Evolutionary conservation across 2,113 vertebrate species (phyloP).

Genomic region (Myocastor coypus): DNA sequence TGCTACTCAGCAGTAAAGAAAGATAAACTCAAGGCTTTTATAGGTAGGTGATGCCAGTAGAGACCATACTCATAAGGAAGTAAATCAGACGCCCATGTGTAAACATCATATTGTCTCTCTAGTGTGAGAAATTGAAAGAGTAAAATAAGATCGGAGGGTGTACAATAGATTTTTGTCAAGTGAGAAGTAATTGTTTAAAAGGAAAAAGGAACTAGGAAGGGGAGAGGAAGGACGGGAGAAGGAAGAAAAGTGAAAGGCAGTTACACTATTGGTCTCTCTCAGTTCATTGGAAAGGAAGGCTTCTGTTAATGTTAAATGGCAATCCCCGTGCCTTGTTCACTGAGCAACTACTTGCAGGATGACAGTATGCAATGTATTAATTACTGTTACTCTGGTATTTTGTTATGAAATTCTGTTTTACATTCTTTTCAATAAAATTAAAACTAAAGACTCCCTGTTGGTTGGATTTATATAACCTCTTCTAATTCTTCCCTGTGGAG

Average conservation of each 20-base stretch:
- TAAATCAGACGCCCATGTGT: not conserved
- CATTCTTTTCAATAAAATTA: not conserved
- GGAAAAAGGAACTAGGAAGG: not conserved
- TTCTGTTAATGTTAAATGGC: not conserved
- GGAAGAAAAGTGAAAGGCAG: not conserved
- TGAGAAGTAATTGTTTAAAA: not conserved
- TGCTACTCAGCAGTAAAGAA: not conserved
- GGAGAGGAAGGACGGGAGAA: not conserved
- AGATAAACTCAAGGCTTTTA: not conserved
- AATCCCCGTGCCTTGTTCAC: not conserved
- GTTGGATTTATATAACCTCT: conserved; percentile 32
- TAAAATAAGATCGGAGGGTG: not conserved
- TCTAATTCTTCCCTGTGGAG: not conserved
- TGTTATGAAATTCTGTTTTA: not conserved
- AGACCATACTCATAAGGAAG: not conserved
- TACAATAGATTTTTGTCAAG: not conserved
- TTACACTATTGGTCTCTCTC: not conserved
- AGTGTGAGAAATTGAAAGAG: not conserved
- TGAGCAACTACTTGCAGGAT: not conserved
- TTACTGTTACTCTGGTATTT: not conserved
- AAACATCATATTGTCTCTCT: not conserved
- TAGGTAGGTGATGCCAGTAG: not conserved
- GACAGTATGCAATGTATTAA: not conserved
- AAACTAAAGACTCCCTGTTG: not conserved
- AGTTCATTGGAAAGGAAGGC: not conserved